Conservation (phyloP, 2,113 vertebrate genomes). For the Phrynosoma blainvillii region DNA sequence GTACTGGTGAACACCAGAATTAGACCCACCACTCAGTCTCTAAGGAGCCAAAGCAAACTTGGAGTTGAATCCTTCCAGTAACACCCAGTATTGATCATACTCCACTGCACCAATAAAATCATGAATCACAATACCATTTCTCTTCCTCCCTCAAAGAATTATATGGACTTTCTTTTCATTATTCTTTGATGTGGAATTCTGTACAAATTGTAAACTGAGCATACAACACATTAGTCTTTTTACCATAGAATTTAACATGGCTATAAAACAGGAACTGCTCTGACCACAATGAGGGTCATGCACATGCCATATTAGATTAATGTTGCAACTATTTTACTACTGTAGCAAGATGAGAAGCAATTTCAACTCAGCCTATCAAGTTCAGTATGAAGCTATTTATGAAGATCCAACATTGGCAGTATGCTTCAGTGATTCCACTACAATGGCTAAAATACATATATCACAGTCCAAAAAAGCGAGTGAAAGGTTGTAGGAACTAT, state of each 20-base stretch:
- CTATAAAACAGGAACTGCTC: conserved; percentile 1
- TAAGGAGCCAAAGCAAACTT: not conserved
- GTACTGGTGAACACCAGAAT: not conserved
- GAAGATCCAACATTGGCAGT: not conserved
- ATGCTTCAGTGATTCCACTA: not conserved
- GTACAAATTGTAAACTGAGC: not conserved
- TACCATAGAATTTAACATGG: not conserved
- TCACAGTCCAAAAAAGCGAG: not conserved
- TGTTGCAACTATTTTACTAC: not conserved
- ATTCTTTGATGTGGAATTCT: not conserved
- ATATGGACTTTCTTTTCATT: not conserved
- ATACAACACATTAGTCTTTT: not conserved
- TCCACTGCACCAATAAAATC: not conserved
- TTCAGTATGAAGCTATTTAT: not conserved
- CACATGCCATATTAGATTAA: not conserved
- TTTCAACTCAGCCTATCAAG: not conserved
- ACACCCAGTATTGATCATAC: not conserved
- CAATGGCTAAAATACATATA: not conserved
- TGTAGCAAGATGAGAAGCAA: not conserved
- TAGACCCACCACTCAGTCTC: not conserved
- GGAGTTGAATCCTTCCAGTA: not conserved
- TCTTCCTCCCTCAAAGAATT: not conserved
- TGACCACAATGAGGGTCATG: not conserved
- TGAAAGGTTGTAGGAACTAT: not conserved
- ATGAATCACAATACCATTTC: not conserved